Evolutionary conservation across 2,113 vertebrate genomes (phyloP), one percentile per base, ranked within the genome.

Genomic region (Cyphomyrus discorhynchus): DNA sequence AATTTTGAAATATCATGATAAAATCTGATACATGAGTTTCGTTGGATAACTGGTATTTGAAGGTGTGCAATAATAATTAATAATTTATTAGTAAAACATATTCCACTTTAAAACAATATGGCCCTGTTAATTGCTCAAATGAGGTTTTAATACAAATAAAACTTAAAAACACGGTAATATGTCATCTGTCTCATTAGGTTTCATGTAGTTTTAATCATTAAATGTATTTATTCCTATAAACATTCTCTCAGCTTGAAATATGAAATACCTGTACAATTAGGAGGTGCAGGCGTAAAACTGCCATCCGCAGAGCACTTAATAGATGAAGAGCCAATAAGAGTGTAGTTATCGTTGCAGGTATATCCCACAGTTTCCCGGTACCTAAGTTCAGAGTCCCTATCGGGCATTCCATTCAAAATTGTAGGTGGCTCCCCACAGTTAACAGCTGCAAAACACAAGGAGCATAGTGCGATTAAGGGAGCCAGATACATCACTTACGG

Each of bases 231-330:
- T 39, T 42, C 35, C 27, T 19, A 77, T 39, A 35, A 86, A 50
- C 45, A 85, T 83, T 83, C 21, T n/a, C 39, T 47, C 42, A 46
- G 42, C 11, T 15, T 46, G 15, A 45, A 82, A 93, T 70, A 88
- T 74, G 17, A 50, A 94, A 90, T 92, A 96, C 95, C 0, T 53
- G 46, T 0, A 91, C 95, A 96, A 10, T 0, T 42, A 7, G 96
- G 95, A 50, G 92, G 89, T 9, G 0, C 1, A 31, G 93, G 92
- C 0, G 1, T 0, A 88, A 95, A 96, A 0, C 0, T n/a, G 53
- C 62, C 88, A 91, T 90, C 0, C 0, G 45, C 66, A 5, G 90
- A 91, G 89, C 96, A 96, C 0, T 1, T 0, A 3, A 77, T 0
- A 0, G 0, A 0, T 0, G 0, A 0, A 0, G 82, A 1, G 87